These are phyloP conservation scores for Coptodon bakossiorum DNA, from an alignment of 2,113 vertebrate genomes.

Conservation along the genomic window DNA sequence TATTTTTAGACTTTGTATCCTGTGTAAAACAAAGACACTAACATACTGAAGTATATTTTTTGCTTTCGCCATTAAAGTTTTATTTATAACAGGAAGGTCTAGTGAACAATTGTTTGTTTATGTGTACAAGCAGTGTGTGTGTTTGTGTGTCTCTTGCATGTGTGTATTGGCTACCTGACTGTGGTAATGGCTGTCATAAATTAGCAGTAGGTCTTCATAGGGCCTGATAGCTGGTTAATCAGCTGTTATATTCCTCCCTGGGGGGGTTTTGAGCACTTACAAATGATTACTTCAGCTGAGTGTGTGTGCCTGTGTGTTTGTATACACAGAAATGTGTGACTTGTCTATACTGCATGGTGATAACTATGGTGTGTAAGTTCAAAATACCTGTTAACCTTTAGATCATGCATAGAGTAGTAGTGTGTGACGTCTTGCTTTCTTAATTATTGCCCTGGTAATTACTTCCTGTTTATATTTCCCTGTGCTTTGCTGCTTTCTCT, in stretches of 20 bases:
- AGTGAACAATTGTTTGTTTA: not conserved
- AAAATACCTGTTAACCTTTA: not conserved
- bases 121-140: not conserved
- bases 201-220: constrained; percentile 8
- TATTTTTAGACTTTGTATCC: not conserved
- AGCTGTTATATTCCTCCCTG: constrained; percentile 5
- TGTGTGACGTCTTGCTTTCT: not conserved
- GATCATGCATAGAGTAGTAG: not conserved
- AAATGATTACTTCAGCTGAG: not conserved
- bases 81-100: not conserved
- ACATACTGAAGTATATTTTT: not conserved
- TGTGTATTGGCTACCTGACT: not conserved
- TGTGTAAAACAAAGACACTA: not conserved
- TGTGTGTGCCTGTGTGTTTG: not conserved
- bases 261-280: constrained; percentile 2
- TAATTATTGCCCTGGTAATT: not conserved
- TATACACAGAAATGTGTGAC: not conserved
- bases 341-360: not conserved
- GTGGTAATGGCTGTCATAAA: constrained; percentile 27
- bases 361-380: not conserved
- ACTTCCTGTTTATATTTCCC: not conserved
- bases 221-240: constrained; percentile 32
- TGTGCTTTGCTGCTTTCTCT: not conserved
- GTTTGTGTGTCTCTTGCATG: not conserved
- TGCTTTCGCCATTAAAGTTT: not conserved